Conservation (phyloP, 2,888 invertebrate species). For the Trachelus iudaicus region DNA sequence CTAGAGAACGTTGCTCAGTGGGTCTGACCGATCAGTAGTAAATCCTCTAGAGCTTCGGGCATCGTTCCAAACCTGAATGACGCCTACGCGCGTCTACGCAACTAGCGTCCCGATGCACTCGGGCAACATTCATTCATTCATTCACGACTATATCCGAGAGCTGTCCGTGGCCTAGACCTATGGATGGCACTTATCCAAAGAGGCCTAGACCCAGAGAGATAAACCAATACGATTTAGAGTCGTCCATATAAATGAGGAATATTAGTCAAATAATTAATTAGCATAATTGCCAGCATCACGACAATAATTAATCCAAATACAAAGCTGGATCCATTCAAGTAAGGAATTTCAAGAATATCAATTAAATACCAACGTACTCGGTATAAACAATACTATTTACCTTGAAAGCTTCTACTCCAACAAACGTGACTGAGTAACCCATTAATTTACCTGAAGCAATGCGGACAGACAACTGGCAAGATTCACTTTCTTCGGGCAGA, state of each 20-base stretch:
- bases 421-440: conserved; percentile 24
- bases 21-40: neutral
- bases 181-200: neutral
- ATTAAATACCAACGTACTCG: neutral
- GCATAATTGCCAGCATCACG: neutral
- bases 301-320: neutral
- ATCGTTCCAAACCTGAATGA: conserved; percentile 45
- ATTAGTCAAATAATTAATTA: neutral
- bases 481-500: conserved; percentile 36
- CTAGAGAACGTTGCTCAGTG: neutral
- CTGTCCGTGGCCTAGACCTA: conserved; percentile 1
- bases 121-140: conserved; percentile 36
- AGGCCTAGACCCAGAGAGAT: neutral
- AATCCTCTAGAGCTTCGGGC: conserved; percentile 28
- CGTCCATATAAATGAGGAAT: neutral
- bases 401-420: neutral
- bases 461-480: neutral
- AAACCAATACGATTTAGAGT: neutral
- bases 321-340: neutral
- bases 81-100: conserved; percentile 38
- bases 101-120: conserved; percentile 29
- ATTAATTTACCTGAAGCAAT: conserved; percentile 6
- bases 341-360: neutral
- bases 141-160: conserved; percentile 5
- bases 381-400: neutral